Evolutionary conservation across 2,113 vertebrate genomes (phyloP).

Genomic region (Lonchura striata): DNA sequence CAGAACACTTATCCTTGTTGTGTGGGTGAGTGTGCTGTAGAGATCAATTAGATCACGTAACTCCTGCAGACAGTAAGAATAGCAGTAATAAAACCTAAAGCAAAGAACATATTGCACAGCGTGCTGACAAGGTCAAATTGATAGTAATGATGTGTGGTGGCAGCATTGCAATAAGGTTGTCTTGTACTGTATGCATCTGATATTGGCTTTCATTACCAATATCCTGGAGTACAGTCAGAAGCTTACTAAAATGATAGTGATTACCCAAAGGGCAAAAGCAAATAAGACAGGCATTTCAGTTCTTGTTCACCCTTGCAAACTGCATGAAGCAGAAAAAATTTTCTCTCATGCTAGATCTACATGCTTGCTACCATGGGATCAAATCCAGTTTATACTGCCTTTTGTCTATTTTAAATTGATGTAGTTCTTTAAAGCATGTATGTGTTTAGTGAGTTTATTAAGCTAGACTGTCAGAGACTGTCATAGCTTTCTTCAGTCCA

Average conservation of each 20-base stretch:
- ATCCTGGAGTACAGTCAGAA: constrained; percentile 22
- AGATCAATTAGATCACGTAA: constrained; percentile 42
- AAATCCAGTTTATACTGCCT: background rate
- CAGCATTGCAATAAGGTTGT: constrained; percentile 47
- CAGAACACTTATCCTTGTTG: background rate
- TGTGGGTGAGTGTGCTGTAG: background rate
- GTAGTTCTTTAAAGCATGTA: background rate
- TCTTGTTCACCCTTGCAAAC: background rate
- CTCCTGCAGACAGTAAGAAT: constrained; percentile 15
- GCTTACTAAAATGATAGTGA: constrained; percentile 32
- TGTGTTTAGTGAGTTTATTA: background rate
- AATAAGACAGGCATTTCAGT: background rate
- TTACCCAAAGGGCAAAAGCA: constrained; percentile 40
- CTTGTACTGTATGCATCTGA: constrained; percentile 50
- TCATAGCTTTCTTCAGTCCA: background rate
- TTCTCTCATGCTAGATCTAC: background rate
- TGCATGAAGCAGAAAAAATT: background rate
- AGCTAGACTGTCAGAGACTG: background rate
- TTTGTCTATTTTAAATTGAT: background rate
- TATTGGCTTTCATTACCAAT: constrained; percentile 61
- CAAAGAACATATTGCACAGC: constrained; percentile 37
- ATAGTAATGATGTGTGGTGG: constrained; percentile 53
- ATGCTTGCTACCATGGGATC: background rate
- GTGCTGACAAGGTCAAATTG: constrained; percentile 56
- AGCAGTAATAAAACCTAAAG: constrained; percentile 54